Evolutionary conservation across 2,888 invertebrate genomes (phyloP), one percentile per base, ranked within the genome.

Genomic region (Sericinus montela): DNA sequence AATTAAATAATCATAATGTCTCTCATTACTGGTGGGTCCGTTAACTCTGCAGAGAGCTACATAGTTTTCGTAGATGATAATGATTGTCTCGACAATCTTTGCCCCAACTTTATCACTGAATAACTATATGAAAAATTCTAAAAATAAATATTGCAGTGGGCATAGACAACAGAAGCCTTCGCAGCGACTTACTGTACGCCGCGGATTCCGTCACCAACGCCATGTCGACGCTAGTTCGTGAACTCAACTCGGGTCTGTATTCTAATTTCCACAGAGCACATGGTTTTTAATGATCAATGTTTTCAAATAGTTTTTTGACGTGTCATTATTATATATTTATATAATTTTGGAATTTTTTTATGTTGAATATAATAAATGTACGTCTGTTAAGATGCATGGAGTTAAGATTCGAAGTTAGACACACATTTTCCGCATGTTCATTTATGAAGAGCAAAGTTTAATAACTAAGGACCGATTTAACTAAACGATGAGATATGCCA

Each of bases 131-230:
- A 19, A 19, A 19, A 19, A 3, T 19, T 19, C 5, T 19, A 19
- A 19, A 19, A 19, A 19, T n/a, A 29, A 8, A n/a, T 38, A 9
- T 48, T 43, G 4, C 71, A 87, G 88, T 87, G 86, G 85, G 86
- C 56, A 84, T 88, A 67, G 89, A 88, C 70, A 83, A 82, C 74
- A 90, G 94, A 63, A 94, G 92, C 60, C 91, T 95, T 44, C 90
- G 95, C 66, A 95, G 96, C 72, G 97, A 98, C 82, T 91, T 99
- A 47, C 91, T 98, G 60, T 95, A 96, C 69, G 98, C 98, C 39
- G 98, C 98, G 37, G 98, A 98, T 85, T 98, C 97, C 23, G 98
- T 99, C 62, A 98, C 98, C 54, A 97, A 97, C 84, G 98, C 98
- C 54, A 98, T 99, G 98, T 97, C 98, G 29, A 97, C 97, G 19